Evolutionary conservation across 2,888 invertebrate genomes (phyloP), one percentile per base, ranked within the genome.

Genomic region (Bimastos eiseni): DNA sequence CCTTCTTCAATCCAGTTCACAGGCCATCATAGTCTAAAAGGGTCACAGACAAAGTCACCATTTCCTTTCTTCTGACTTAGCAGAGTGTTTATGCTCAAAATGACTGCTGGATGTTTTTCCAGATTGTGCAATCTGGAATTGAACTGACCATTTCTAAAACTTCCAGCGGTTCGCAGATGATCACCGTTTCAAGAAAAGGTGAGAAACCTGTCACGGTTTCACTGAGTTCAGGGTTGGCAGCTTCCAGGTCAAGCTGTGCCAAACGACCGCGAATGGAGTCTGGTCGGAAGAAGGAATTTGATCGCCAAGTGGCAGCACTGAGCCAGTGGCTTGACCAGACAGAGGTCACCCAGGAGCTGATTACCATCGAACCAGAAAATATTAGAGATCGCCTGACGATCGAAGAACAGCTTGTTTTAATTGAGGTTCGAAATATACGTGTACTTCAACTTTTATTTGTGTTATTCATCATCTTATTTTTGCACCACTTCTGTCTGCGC

Each of bases 341-440:
- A 4, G 94, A 94, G 92, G 93, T 94, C 34, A 94, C 94, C 2
- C 92, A 95, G 36, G 94, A 94, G 89, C 92, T 95, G 55, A 93
- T 94, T 36, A 93, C 93, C 19, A 92, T 93, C 1, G 94, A 94
- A 89, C 92, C 93, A 33, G 91, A 91, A 6, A 91, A 92, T 90
- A 92, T 92, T 6, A 92, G 96, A 89, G 96, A 96, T 89, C 96
- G 96, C 91, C 95, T 96, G 91, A 95, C 96, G 17, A 95, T 96
- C 21, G 96, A 96, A 92, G 96, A 96, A 92, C 96, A 95, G 92
- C 90, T 94, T 36, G 95, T 95, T 36, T 93, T 95, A 0, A 92
- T 95, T 41, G 93, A 94, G 94, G 94, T 94, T 24, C 36, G 6
- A 24, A 24, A 24, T 24, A 49, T 21, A 24, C 24, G 13, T 49